Base-by-base conservation (phyloP, 53 echinoderm and acorn worm genomes). In the Holothuria scabra region DNA sequence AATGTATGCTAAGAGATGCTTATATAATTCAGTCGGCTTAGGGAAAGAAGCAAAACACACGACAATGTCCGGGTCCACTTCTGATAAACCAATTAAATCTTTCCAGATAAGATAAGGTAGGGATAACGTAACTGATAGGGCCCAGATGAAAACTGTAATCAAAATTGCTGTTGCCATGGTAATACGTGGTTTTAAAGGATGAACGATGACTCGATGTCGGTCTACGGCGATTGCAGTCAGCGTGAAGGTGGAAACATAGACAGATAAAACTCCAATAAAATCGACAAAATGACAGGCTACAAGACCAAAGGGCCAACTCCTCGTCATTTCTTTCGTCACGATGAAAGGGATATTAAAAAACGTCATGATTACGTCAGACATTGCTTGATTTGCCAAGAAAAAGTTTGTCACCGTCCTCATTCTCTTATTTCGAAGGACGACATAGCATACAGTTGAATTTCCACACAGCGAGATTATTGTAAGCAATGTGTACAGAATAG, bases 341-440 rank as follows among this genome's bases (percentile, higher is more conserved):
- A 93, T 86, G 49, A 97, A 97, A 5, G 97, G 97, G 25, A 97
- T 90, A 65, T 93, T 93, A 32, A 97, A 71, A 21, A 94, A 74
- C 20, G 93, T 89, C 93, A 97, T 92, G 28, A 93, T 64, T 35
- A 97, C 84, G 69, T 97, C 97, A 11, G 93, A 93, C 19, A 91
- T 83, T 3, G 97, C 97, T 74, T 93, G 97, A 66, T 93, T 97
- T 35, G 93, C 94, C 35, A 97, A 79, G 72, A 97, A 97, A 84
- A 97, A 92, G 82, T 97, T 92, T 31, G 97, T 94, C 34, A 94
- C 94, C 19, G 89, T 90, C n/a, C 94, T 89, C 92, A 97, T 90
- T 59, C 92, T 86, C 35, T 89, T 92, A 57, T 88, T 94, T 32
- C 94, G 81, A 26, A 90, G 81, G 32, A 97, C 94, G 24, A 94